A percentile compares a stretch with the other conserved stretches of the same genome.
Evolutionary conservation across 2,797 vertebrate species (phyloP).

Genomic region (Acanthornis magna): DNA sequence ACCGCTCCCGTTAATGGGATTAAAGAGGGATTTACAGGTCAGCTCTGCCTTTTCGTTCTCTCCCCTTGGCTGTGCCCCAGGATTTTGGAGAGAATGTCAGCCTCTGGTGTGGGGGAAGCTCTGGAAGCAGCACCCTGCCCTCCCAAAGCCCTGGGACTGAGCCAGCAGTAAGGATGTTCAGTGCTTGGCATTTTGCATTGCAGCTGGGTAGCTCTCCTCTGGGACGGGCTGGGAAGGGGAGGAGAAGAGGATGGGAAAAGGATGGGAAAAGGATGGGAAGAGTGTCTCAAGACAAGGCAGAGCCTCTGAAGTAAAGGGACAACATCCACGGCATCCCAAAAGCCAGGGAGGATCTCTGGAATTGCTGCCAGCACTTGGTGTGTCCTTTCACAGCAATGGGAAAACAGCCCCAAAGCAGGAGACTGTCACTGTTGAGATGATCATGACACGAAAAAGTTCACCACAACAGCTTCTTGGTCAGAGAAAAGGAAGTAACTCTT

Average conservation of each 20-base stretch:
- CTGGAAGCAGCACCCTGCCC: not conserved
- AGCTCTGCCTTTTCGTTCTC: not conserved
- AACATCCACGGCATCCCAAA: not conserved
- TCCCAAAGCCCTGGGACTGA: not conserved
- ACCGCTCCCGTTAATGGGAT: not conserved
- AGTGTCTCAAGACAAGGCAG: not conserved
- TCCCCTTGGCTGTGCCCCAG: not conserved
- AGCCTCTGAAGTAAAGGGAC: not conserved
- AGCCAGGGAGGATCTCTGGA: not conserved
- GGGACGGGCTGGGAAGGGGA: not conserved
- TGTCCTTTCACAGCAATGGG: not conserved
- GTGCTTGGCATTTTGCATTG: not conserved
- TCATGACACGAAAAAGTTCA: too few relatives aligned
- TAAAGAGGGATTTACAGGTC: conserved; percentile 24
- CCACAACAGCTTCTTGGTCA: too few relatives aligned
- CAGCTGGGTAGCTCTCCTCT: not conserved
- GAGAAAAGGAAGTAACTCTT: too few relatives aligned
- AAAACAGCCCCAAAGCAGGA: not conserved
- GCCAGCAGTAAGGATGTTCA: not conserved
- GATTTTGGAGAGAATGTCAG: not conserved
- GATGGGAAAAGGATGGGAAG: not conserved
- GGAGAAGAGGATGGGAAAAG: not conserved
- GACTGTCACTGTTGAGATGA: too few relatives aligned
- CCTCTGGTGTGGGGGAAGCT: not conserved
- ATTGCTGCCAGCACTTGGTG: not conserved